Percentiles rank a stretch among this genome's conserved stretches.
phyloP scores from a whole-genome alignment of 2,113 vertebrate genomes.

The Entomyzon cyanotis region DNA sequence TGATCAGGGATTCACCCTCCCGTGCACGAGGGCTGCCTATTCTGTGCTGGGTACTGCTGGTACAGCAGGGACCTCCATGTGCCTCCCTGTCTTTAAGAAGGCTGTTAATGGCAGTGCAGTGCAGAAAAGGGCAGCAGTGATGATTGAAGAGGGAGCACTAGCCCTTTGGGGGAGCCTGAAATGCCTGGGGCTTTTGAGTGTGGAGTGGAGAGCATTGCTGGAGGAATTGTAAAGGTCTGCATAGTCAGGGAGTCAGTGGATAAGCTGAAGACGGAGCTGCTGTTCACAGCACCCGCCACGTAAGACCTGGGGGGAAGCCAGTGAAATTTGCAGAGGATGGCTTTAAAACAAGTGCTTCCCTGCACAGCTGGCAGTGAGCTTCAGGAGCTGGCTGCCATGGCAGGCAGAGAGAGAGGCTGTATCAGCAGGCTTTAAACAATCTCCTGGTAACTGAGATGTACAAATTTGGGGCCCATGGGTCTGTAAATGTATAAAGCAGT shows the following conservation, averaged over 20 bases:
- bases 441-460: background rate
- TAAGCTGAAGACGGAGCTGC: background rate
- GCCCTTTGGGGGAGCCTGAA: background rate
- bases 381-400: rapidly evolving
- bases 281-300: background rate
- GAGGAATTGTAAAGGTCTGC: background rate
- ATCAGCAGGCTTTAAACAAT: rapidly evolving
- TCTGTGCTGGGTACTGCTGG: background rate
- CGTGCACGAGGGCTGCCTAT: rapidly evolving
- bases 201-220: background rate
- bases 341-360: background rate
- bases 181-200: background rate
- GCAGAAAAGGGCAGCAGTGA: background rate
- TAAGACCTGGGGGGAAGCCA: background rate
- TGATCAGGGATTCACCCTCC: background rate
- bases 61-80: background rate
- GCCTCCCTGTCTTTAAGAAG: rapidly evolving
- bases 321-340: background rate
- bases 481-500: background rate
- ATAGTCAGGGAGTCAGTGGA: background rate
- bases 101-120: rapidly evolving
- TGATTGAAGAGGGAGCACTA: background rate
- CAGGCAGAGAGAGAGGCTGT: rapidly evolving
- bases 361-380: background rate
- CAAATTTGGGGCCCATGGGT: rapidly evolving